Evolutionary conservation across 2,113 vertebrate species (phyloP), one percentile per base, ranked within the genome.

Genomic region (Elgaria multicarinata): DNA sequence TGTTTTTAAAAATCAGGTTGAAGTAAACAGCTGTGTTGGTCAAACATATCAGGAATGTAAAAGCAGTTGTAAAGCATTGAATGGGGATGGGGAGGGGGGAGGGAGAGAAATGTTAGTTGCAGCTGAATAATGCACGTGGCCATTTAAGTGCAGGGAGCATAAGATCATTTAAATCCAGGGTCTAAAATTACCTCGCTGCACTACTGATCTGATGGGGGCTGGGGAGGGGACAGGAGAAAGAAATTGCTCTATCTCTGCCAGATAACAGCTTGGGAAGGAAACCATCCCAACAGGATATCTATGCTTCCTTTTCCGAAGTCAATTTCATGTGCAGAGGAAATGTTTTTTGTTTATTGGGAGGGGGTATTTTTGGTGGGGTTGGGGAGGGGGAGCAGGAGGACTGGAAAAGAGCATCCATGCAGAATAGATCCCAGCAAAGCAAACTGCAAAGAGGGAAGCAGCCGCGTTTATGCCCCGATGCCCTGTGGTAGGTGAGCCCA

Each of bases 301-400:
- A 36, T 44, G 72, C 74, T 89, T 89, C 88, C 88, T 74, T 85
- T 77, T 69, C 44, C 72, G 18, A 69, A 89, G 58, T 78, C 42
- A 12, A n/a, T 67, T 55, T n/a, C 44, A 39, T 31, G 10, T 33
- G 33, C 33, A 42, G 62, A 28, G 39, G 82, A 46, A 3, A 39
- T 78, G 28, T 69, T 66, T 42, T 4, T 77, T 36, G 12, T 33
- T 20, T 72, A 18, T 18, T n/a, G 22, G 81, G 44, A 44, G 64
- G n/a, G 62, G 10, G 20, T 62, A 62, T 62, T 62, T 18, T 62
- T 62, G 58, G 16, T 62, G 58, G 16, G 55, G 12, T 14, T 3
- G 55, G 14, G 58, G 28, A n/a, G 44, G 58, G 64, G 64, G 10
- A 16, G 14, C 12, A 53, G 16, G 28, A 31, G 16, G 67, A 71